Percentiles rank a stretch among this genome's conserved stretches.
phyloP scores from a whole-genome alignment of 2,888 invertebrate species.

The Drosophila cognata region DNA sequence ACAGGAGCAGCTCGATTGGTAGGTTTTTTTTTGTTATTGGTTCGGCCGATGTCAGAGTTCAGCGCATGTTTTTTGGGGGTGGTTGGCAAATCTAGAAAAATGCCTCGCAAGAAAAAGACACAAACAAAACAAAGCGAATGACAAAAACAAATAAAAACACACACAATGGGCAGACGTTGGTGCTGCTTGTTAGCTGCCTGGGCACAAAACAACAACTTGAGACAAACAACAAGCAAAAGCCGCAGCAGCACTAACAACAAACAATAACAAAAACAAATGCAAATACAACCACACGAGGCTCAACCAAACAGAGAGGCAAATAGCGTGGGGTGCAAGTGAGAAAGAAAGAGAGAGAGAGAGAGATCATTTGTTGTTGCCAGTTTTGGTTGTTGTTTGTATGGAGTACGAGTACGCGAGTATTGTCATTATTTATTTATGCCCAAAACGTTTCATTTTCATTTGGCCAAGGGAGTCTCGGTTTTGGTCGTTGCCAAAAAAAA shows the following conservation, averaged over 20 bases:
- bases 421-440: conserved; percentile 81
- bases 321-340: conserved; percentile 10
- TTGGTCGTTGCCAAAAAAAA: conserved; percentile 30
- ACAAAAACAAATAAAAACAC: conserved; percentile 20
- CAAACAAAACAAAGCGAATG: conserved; percentile 6
- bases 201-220: conserved; percentile 60
- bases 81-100: conserved; percentile 78
- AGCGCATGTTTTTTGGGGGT: conserved; percentile 76
- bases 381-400: conserved; percentile 60
- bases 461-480: conserved; percentile 74
- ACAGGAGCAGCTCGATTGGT: conserved; percentile 31
- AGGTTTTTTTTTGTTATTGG: conserved; percentile 8
- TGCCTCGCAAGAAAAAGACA: conserved; percentile 53
- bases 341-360: conserved; percentile 14
- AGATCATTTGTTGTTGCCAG: conserved; percentile 78
- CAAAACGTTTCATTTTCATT: conserved; percentile 80
- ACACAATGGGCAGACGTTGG: conserved; percentile 78
- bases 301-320: background rate
- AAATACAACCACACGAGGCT: conserved; percentile 46
- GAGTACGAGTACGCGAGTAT: conserved; percentile 56
- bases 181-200: conserved; percentile 62
- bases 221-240: conserved; percentile 77
- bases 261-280: conserved; percentile 56
- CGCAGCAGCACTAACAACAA: conserved; percentile 49
- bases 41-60: conserved; percentile 71